Evolutionary conservation across 1,140 invertebrate species (phyloP), one percentile per base, ranked within the genome.

Genomic region (Condylostylus longicornis): DNA sequence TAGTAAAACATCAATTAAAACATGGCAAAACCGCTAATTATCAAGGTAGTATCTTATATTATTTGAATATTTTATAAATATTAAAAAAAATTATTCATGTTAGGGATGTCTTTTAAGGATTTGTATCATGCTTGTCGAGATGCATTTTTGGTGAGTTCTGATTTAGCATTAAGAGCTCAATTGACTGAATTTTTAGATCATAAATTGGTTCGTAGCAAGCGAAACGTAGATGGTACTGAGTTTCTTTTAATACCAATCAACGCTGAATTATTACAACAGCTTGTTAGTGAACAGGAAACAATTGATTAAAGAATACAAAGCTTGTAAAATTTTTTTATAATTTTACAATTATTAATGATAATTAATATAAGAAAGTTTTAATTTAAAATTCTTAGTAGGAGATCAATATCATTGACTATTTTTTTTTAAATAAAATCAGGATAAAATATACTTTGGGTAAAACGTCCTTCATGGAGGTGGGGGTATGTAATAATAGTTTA

Each of bases 131-230:
- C 72, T 46, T 84, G 84, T 43, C 68, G 86, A 30, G 86, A 93
- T 63, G 68, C 70, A 9, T 93, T 95, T 61, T 59, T 93, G 2
- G 88, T 91, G 0, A 93, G 82, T 53, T 86, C 84, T 3, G 88
- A 95, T 63, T 64, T 82, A 9, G 86, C 83, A 1, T 57, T 96
- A 20, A 68, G 86, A 43, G 77, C 86, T 4, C 89, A 94, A 49
- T 63, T 96, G 2, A 89, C 81, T 1, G 91, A 96, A 67, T 96
- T 94, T 60, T 66, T 82, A 30, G 89, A 96, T 63, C 91, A 96
- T 58, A 87, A 90, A 56, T 66, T 96, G 34, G 72, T 94, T 1
- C 81, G 78, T 58, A 74, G 71, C 13, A 83, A 81, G 51, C 74
- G 82, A 46, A 79, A 72, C 36, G 59, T 66, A 12, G 85, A 89